phyloP scores from a whole-genome alignment of 2,888 invertebrate species.

The Achlya flavicornis region DNA sequence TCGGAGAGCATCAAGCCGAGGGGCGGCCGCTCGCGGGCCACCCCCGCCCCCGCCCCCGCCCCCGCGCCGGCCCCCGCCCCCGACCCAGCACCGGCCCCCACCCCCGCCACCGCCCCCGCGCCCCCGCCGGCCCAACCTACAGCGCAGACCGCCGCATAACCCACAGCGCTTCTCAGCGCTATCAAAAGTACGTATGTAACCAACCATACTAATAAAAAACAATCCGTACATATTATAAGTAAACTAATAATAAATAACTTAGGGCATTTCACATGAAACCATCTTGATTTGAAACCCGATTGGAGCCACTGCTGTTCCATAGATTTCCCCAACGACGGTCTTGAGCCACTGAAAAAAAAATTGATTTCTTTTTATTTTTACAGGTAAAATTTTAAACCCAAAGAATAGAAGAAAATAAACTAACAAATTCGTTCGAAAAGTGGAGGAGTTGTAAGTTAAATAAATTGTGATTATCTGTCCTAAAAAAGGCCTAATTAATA shows the following conservation, averaged over 20 bases:
- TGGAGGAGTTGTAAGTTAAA: slow-evolving; percentile 64
- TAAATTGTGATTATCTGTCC: slow-evolving; percentile 81
- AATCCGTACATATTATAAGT: too few species aligned
- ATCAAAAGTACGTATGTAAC: not conserved
- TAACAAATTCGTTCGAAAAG: slow-evolving; percentile 49
- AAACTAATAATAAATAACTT: not conserved
- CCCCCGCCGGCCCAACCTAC: slow-evolving; percentile 31
- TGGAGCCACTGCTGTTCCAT: too few species aligned
- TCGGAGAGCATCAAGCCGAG: slow-evolving; percentile 98
- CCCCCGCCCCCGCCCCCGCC: slow-evolving; percentile 44
- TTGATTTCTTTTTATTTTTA: slow-evolving; percentile 29
- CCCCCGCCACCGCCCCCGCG: too few species aligned
- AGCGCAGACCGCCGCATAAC: slow-evolving; percentile 49
- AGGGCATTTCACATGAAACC: too few species aligned
- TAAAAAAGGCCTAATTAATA: slow-evolving; percentile 83
- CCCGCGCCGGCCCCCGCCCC: slow-evolving; percentile 32
- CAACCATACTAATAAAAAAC: too few species aligned
- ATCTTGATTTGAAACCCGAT: too few species aligned
- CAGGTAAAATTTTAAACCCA: slow-evolving; percentile 64
- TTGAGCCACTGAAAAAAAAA: too few species aligned
- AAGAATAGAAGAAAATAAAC: slow-evolving; percentile 60
- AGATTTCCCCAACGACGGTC: too few species aligned
- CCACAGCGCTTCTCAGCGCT: slow-evolving; percentile 3
- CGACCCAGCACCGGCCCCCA: slow-evolving; percentile 20
- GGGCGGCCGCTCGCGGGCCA: slow-evolving; percentile 83